Percentiles rank a stretch among this genome's conserved stretches.
These are phyloP conservation scores for Drosophila equinoxialis DNA, from an alignment of 1,140 invertebrate genomes.

Conservation along the genomic window DNA sequence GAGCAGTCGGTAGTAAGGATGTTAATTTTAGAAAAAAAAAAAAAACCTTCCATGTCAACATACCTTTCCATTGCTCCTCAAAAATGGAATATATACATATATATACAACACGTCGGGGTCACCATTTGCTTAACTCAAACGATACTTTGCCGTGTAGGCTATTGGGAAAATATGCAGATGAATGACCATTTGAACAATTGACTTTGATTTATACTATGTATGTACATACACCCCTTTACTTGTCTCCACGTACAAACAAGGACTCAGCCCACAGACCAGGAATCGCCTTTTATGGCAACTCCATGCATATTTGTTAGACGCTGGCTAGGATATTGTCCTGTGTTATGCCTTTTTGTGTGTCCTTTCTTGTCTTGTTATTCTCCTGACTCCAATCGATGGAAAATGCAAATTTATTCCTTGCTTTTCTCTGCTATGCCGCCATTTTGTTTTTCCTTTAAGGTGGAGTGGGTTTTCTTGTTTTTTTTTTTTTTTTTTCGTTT, in stretches of 20 bases:
- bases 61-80: too few relatives aligned
- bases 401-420: slow-evolving; percentile 69
- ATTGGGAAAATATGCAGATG: slow-evolving; percentile 47
- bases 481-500: slow-evolving; percentile 32
- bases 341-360: slow-evolving; percentile 34
- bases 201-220: slow-evolving; percentile 22
- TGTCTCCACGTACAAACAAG: neutral
- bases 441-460: neutral
- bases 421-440: slow-evolving; percentile 8
- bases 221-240: neutral
- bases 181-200: slow-evolving; percentile 49
- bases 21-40: neutral
- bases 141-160: slow-evolving; percentile 4
- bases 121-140: neutral
- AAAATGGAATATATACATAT: neutral
- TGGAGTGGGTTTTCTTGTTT: slow-evolving; percentile 18
- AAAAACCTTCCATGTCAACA: too few relatives aligned
- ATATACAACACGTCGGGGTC: slow-evolving; percentile 1
- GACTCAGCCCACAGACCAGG: neutral
- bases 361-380: slow-evolving; percentile 74
- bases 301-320: slow-evolving; percentile 14
- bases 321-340: slow-evolving; percentile 23
- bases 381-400: slow-evolving; percentile 46
- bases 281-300: neutral
- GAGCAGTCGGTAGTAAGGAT: neutral